Evolutionary conservation across 1,140 invertebrate genomes (phyloP).

Genomic region (Lepidostoma basale): DNA sequence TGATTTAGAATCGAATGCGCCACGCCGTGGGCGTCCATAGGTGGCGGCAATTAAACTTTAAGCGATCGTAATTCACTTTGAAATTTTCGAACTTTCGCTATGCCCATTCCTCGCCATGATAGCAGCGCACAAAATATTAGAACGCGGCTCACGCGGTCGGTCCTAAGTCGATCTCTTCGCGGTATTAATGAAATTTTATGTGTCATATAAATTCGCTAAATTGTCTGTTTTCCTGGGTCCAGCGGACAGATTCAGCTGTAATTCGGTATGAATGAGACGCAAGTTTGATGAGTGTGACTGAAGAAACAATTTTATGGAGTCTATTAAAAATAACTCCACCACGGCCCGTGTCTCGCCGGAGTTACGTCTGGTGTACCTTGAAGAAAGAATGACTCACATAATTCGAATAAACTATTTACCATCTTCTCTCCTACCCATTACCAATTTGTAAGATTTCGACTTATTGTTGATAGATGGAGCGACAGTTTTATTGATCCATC

Average conservation of each 20-base stretch:
- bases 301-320: no score
- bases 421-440: no score
- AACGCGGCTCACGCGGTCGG: no score
- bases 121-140: neutral
- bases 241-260: neutral
- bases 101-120: neutral
- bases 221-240: neutral
- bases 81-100: neutral
- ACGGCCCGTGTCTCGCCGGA: no score
- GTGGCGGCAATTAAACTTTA: slow-evolving; percentile 23
- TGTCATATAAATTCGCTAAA: neutral
- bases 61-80: slow-evolving; percentile 11
- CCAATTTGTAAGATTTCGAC: no score
- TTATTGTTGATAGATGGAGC: no score
- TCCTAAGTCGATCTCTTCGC: neutral
- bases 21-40: neutral
- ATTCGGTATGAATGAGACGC: neutral
- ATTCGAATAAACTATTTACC: no score
- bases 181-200: slow-evolving; percentile 17
- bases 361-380: no score
- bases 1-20: neutral
- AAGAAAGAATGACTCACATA: no score
- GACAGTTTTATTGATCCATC: no score
- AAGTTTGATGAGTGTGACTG: slow-evolving; percentile 10
- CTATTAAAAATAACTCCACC: no score